Conservation (phyloP, 2,797 vertebrate genomes). For the Synaphobranchus kaupii region DNA sequence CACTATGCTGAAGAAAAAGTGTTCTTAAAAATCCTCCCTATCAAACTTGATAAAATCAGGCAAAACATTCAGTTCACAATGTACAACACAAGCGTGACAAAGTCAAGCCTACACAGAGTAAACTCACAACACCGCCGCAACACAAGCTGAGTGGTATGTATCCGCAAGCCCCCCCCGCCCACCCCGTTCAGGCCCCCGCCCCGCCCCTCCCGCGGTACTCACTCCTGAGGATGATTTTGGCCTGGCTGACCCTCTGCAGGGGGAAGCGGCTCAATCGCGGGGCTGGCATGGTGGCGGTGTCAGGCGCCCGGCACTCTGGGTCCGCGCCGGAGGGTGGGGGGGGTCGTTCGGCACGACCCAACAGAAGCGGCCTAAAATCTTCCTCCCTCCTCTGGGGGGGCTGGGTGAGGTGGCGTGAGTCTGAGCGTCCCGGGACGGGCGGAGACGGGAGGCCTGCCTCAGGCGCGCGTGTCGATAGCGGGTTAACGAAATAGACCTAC, state of each 20-base stretch:
- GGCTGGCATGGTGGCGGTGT: constrained; percentile 61
- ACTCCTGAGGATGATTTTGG: constrained; percentile 71
- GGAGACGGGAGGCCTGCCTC: background rate
- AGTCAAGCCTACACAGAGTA: background rate
- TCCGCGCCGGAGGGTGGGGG: background rate
- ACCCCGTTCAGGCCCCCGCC: background rate
- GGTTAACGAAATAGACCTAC: background rate
- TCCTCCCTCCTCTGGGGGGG: background rate
- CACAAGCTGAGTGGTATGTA: background rate
- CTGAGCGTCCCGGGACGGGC: background rate
- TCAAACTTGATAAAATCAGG: background rate
- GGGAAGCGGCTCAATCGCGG: constrained; percentile 50
- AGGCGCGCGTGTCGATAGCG: background rate
- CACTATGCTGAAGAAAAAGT: background rate
- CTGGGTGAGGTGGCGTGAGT: background rate
- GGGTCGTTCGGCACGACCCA: background rate
- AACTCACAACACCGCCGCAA: background rate
- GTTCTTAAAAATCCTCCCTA: background rate
- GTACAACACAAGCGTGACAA: background rate
- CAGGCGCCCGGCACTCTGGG: constrained; percentile 14
- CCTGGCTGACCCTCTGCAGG: constrained; percentile 63
- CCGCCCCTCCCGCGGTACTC: constrained; percentile 52
- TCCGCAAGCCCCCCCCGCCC: background rate
- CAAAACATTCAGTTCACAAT: background rate
- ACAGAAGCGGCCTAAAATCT: background rate